A percentile compares a stretch with the other conserved stretches of the same genome.
Evolutionary conservation across 2,888 invertebrate genomes (phyloP).

Genomic region (Perithous albicinctus): DNA sequence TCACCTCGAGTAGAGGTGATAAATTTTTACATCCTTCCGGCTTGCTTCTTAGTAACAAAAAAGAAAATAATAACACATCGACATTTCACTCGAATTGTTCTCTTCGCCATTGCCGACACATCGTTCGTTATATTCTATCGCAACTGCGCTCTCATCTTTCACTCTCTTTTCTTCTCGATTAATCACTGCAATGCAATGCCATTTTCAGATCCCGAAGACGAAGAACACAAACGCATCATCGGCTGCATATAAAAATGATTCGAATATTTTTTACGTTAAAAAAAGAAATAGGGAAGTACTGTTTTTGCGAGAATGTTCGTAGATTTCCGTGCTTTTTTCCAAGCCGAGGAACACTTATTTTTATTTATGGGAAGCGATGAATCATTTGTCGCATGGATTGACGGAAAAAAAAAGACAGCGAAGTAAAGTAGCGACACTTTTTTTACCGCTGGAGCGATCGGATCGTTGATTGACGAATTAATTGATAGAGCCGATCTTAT

Average conservation of each 20-base stretch:
- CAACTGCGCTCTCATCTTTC: neutral
- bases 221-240: slow-evolving; percentile 78
- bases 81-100: slow-evolving; percentile 2
- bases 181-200: neutral
- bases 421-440: neutral
- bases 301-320: neutral
- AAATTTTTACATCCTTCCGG: neutral
- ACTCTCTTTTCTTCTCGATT: neutral
- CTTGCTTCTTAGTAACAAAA: neutral
- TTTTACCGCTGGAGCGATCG: neutral
- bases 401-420: slow-evolving; percentile 8
- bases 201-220: slow-evolving; percentile 78
- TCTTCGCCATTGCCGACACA: slow-evolving; percentile 35
- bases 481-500: neutral
- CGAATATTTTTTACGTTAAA: neutral
- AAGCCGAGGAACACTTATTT: neutral
- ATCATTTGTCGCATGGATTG: neutral
- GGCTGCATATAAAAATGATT: slow-evolving; percentile 78
- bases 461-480: neutral
- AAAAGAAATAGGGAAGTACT: neutral
- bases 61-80: neutral
- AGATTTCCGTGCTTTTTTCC: neutral
- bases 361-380: neutral
- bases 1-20: slow-evolving; percentile 4
- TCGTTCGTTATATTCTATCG: slow-evolving; percentile 48